Conservation (phyloP, 2,888 invertebrate genomes). For the Drosophila pullipes region DNA sequence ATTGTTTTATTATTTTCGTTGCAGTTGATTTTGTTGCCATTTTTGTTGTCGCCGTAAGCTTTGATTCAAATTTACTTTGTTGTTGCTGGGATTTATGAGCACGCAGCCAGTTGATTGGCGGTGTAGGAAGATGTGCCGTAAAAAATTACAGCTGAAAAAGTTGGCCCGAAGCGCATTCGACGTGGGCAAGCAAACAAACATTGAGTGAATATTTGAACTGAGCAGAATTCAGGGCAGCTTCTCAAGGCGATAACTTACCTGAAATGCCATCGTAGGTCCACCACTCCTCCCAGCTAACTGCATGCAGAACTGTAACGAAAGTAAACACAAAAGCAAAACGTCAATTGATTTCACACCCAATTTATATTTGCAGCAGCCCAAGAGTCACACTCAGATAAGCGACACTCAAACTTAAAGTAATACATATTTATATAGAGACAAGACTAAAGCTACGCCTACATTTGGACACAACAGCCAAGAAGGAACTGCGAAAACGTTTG, state of each 20-base stretch:
- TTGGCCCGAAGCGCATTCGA: slow-evolving; percentile 5
- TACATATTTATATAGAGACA: background rate
- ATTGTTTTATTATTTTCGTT: background rate
- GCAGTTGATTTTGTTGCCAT: slow-evolving; percentile 1
- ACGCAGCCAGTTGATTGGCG: background rate
- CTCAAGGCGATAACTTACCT: slow-evolving; percentile 88
- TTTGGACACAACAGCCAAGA: background rate
- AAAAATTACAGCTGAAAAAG: background rate
- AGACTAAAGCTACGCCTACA: background rate
- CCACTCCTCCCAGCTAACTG: slow-evolving; percentile 96
- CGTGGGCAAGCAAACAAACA: slow-evolving; percentile 6
- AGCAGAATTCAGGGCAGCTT: background rate
- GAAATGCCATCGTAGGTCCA: slow-evolving; percentile 98
- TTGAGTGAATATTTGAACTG: slow-evolving; percentile 1
- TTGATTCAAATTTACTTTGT: slow-evolving; percentile 69
- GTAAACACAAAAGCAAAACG: slow-evolving; percentile 4
- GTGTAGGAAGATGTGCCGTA: background rate
- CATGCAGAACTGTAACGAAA: slow-evolving; percentile 79
- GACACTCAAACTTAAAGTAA: background rate
- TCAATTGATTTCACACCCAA: slow-evolving; percentile 40
- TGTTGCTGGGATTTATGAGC: slow-evolving; percentile 31
- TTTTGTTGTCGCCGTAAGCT: slow-evolving; percentile 30
- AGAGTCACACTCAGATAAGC: background rate
- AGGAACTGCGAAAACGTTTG: background rate
- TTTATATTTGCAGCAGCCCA: slow-evolving; percentile 20